Percentiles rank a stretch among this genome's conserved stretches.
Conservation (phyloP, 2,888 invertebrate genomes). For the Invenusta paracnida region DNA sequence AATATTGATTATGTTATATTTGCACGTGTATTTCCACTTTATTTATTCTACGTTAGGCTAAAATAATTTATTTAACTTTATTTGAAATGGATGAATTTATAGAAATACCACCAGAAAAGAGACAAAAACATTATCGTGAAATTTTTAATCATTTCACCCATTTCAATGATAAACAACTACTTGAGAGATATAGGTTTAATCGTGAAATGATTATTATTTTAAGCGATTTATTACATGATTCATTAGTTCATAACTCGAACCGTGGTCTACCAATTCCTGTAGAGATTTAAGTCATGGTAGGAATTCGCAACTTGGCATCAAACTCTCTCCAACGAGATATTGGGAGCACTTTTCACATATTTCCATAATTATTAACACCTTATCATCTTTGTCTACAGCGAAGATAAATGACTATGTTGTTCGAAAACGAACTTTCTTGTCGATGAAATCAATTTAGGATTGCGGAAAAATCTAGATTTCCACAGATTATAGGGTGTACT, state of each 20-base stretch:
- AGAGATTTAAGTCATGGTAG: background rate
- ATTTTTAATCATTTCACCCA: too few relatives aligned
- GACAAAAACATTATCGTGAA: too few relatives aligned
- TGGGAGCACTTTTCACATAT: background rate
- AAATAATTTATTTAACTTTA: too few relatives aligned
- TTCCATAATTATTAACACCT: background rate
- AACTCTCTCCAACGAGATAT: background rate
- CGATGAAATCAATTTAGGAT: background rate
- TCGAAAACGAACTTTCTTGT: background rate
- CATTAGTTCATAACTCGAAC: background rate
- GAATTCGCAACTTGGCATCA: background rate
- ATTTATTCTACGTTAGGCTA: too few relatives aligned
- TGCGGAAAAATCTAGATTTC: too few relatives aligned
- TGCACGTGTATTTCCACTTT: too few relatives aligned
- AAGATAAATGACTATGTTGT: background rate
- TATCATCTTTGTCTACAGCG: background rate
- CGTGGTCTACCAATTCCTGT: background rate
- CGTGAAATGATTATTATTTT: background rate
- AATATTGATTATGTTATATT: too few relatives aligned
- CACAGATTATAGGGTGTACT: too few relatives aligned
- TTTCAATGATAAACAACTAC: too few relatives aligned
- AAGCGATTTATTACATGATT: background rate
- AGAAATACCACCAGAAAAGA: too few relatives aligned
- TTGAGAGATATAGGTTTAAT: too few relatives aligned
- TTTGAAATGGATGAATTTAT: too few relatives aligned